phyloP scores from a whole-genome alignment of 2,113 vertebrate species.

The Etia nguti region DNA sequence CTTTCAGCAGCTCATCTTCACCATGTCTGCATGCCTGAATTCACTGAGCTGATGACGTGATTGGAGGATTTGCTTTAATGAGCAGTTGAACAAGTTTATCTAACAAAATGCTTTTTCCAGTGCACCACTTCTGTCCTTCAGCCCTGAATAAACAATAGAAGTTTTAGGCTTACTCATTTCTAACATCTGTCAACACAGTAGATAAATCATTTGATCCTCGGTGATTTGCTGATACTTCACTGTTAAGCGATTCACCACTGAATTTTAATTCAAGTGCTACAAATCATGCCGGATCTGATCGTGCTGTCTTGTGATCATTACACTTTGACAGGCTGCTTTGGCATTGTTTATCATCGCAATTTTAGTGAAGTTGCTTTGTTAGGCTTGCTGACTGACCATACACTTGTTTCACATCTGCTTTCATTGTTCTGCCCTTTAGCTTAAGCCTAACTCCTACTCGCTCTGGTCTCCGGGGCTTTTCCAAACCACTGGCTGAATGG shows the following conservation, averaged over 20 bases:
- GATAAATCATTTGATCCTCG: not conserved
- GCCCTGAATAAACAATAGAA: not conserved
- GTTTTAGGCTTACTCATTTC: not conserved
- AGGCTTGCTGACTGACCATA: not conserved
- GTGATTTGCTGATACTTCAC: not conserved
- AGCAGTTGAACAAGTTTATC: not conserved
- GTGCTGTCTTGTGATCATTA: conserved; percentile 21
- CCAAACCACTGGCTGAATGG: conserved; percentile 20
- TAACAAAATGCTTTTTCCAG: not conserved
- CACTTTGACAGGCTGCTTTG: not conserved
- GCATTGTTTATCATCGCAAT: not conserved
- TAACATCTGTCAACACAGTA: not conserved
- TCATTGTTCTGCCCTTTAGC: conserved; percentile 1
- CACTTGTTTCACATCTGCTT: conserved; percentile 35
- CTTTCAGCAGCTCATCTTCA: not conserved
- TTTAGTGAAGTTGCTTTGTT: not conserved
- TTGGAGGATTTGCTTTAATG: not conserved
- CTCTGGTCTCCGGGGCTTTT: not conserved
- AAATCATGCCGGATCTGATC: not conserved
- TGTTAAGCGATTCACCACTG: not conserved
- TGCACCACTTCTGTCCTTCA: not conserved
- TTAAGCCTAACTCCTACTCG: not conserved
- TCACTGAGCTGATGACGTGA: not conserved
- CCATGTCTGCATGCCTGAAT: not conserved
- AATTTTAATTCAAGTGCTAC: not conserved